These are phyloP conservation scores for Dromas ardeola DNA, from an alignment of 2,113 vertebrate genomes.

Conservation along the genomic window DNA sequence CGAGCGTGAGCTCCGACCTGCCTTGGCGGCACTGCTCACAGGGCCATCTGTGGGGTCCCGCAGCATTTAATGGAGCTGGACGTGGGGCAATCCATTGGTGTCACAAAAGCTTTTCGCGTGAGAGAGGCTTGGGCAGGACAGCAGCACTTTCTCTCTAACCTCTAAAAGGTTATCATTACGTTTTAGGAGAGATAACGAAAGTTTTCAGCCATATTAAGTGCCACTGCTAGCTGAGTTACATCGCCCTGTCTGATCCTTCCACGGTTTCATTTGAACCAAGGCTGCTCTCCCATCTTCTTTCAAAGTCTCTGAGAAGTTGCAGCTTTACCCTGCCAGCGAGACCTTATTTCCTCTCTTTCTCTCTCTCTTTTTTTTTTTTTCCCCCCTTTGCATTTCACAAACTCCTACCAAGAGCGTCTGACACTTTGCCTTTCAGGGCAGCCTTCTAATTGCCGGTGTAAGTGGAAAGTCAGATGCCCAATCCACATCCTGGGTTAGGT, in stretches of 20 bases:
- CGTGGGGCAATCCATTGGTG: background rate
- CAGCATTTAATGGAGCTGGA: background rate
- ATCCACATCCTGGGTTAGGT: slow-evolving; percentile 61
- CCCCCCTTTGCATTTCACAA: slow-evolving; percentile 32
- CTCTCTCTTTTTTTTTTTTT: background rate
- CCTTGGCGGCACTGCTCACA: background rate
- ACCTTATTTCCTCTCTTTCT: slow-evolving; percentile 12
- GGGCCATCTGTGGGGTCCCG: background rate
- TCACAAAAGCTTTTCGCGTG: background rate
- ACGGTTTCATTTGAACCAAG: background rate
- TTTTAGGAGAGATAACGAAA: background rate
- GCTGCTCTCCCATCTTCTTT: background rate
- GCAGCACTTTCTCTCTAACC: background rate
- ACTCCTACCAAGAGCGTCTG: slow-evolving; percentile 44
- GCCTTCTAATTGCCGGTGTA: background rate
- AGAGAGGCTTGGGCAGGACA: background rate
- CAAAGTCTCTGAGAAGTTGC: background rate
- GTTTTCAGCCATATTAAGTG: background rate
- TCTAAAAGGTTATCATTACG: background rate
- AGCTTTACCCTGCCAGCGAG: background rate
- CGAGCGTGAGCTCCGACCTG: background rate
- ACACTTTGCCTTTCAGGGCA: slow-evolving; percentile 37
- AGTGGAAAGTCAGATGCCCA: slow-evolving; percentile 25
- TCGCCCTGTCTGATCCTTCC: background rate
- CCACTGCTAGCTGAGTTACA: background rate